Percentiles rank a stretch among this genome's conserved stretches.
Evolutionary conservation across 2,113 vertebrate genomes (phyloP).

Genomic region (Zeus faber): DNA sequence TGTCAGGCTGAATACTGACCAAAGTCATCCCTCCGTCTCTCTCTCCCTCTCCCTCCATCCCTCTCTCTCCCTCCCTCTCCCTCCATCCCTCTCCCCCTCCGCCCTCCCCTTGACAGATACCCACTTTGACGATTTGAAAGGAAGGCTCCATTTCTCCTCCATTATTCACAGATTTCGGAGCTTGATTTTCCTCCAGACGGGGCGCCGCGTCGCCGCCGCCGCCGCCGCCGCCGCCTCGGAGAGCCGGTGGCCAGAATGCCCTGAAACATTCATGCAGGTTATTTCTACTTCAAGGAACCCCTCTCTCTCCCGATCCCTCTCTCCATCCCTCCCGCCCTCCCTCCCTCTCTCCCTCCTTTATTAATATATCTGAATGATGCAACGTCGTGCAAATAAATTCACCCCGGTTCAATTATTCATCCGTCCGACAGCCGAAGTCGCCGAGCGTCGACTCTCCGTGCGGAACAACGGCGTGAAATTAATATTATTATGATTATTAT

Average conservation of each 20-base stretch:
- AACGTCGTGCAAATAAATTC: slow-evolving; percentile 73
- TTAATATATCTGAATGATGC: slow-evolving; percentile 71
- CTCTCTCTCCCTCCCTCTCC: slow-evolving; percentile 7
- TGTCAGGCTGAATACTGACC: slow-evolving; percentile 69
- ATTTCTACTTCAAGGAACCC: slow-evolving; percentile 71
- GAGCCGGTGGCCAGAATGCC: slow-evolving; percentile 46
- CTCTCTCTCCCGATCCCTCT: too few relatives aligned
- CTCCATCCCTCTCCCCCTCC: background rate
- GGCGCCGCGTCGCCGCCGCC: too few relatives aligned
- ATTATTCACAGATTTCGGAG: slow-evolving; percentile 76
- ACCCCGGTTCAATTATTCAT: slow-evolving; percentile 67
- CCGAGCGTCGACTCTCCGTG: slow-evolving; percentile 37
- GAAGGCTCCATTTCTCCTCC: slow-evolving; percentile 61
- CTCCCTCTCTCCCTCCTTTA: slow-evolving; percentile 57
- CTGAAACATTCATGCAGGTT: slow-evolving; percentile 72
- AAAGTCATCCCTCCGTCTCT: slow-evolving; percentile 63
- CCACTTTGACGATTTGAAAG: slow-evolving; percentile 72
- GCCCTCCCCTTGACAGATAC: slow-evolving; percentile 67
- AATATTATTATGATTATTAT: too few relatives aligned
- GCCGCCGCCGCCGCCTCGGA: too few relatives aligned
- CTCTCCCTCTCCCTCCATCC: slow-evolving; percentile 20
- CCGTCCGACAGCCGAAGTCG: slow-evolving; percentile 59
- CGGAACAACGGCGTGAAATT: too few relatives aligned
- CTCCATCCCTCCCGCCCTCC: too few relatives aligned
- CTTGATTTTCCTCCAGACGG: slow-evolving; percentile 57